Base-by-base conservation (phyloP, 2,113 vertebrate species). In the Elanus axillaris region DNA sequence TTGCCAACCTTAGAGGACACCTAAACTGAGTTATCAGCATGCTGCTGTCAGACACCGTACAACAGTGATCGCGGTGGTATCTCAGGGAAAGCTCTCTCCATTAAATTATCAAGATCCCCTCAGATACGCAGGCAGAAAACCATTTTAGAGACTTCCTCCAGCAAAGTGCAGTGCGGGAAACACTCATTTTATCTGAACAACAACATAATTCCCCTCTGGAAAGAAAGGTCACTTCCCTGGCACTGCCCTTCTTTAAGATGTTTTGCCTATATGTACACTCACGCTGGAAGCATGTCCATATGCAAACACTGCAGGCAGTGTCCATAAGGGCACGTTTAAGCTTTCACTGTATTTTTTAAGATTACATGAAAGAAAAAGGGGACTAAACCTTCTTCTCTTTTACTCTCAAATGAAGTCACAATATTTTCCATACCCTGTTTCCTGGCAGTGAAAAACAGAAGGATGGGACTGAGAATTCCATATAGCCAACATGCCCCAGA, bases 401-500 rank as follows among this genome's bases (percentile, higher is more conserved):
- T 42, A 8, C 27, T 89, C 20, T 58, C 62, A 63, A 42, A 38
- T 19, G 25, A 84, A 64, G 16, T 40, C 45, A 31, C 20, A 43
- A 19, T 13, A 9, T 62, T 80, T 80, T 69, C 68, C 7, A 14
- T 3, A 19, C 27, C 48, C 43, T 59, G 2, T 17, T 67, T 47
- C 48, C 56, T 40, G 27, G 20, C 27, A 88, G 40, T 13, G 11
- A 80, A 75, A 50, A 34, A 32, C 0, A 50, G 8, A 50, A 66
- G 29, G 67, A 22, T 10, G 13, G 40, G 67, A 18, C 34, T 79
- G 43, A 13, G 50, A 80, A 50, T 38, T 53, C n/a, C 23, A 10
- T 15, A 17, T 0, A 58, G 38, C 40, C 19, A 38, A 10, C 5
- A 10, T 0, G 7, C 3, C 34, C 9, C 32, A 21, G 23, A 45